phyloP scores from a whole-genome alignment of 2,113 vertebrate genomes.

The Sapajus apella region DNA sequence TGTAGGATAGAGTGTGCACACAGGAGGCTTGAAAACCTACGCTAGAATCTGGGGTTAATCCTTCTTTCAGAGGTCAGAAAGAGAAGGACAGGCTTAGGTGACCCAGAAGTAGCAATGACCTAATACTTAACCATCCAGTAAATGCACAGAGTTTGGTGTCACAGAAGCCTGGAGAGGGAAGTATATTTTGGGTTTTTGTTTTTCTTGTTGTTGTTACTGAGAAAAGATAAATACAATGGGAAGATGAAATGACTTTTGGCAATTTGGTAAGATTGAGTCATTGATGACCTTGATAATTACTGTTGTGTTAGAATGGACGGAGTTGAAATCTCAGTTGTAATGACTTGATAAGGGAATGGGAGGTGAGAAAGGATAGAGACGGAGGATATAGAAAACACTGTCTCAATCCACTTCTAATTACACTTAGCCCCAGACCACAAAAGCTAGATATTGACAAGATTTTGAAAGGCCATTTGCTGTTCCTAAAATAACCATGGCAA shows the following conservation, averaged over 20 bases:
- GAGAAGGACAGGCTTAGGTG: neutral
- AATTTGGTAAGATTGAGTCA: conserved; percentile 24
- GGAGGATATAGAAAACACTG: conserved; percentile 43
- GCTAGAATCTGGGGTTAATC: neutral
- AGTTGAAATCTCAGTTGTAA: conserved; percentile 60
- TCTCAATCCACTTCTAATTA: conserved; percentile 61
- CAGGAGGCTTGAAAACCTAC: neutral
- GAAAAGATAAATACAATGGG: neutral
- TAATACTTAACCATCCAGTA: neutral
- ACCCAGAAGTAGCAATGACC: neutral
- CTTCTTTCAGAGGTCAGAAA: neutral
- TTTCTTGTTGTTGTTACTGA: neutral
- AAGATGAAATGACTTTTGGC: conserved; percentile 44
- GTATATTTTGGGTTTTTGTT: neutral
- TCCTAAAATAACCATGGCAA: conserved; percentile 59
- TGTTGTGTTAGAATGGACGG: conserved; percentile 45
- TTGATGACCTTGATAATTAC: conserved; percentile 60
- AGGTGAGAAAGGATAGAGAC: conserved; percentile 35
- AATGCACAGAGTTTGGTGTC: neutral
- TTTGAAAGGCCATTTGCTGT: conserved; percentile 61
- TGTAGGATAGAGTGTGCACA: neutral
- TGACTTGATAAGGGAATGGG: conserved; percentile 6
- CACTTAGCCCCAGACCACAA: conserved; percentile 46
- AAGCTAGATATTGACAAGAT: conserved; percentile 61
- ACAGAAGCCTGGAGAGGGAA: neutral